Evolutionary conservation across 2,888 invertebrate genomes (phyloP).

Genomic region (Sinohyriopsis cumingii): DNA sequence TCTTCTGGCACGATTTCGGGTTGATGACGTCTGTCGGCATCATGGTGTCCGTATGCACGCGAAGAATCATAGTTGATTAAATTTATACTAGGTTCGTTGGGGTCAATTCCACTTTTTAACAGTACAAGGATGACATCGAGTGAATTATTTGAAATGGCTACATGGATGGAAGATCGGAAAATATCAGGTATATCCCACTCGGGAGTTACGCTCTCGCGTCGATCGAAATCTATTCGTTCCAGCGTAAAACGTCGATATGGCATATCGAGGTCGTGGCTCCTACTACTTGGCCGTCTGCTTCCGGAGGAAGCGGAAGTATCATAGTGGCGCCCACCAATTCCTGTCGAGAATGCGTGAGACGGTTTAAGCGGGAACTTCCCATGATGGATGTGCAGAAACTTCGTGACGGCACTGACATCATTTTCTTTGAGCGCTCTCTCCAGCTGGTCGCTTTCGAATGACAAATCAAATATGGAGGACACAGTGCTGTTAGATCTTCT

Average conservation of each 20-base stretch:
- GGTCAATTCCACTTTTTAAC: conserved; percentile 76
- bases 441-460: conserved; percentile 74
- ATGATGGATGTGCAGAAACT: conserved; percentile 75
- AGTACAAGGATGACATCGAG: conserved; percentile 75
- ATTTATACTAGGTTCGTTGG: conserved; percentile 74
- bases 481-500: conserved; percentile 69
- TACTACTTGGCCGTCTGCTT: conserved; percentile 55
- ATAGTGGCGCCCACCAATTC: too few species aligned
- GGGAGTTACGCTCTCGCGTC: conserved; percentile 63
- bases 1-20: conserved; percentile 34
- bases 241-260: conserved; percentile 70
- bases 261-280: conserved; percentile 60
- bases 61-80: conserved; percentile 28
- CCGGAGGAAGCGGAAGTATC: conserved; percentile 31
- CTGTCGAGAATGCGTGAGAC: too few species aligned
- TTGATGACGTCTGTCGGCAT: conserved; percentile 19
- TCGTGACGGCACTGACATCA: conserved; percentile 74
- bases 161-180: conserved; percentile 76
- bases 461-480: conserved; percentile 73
- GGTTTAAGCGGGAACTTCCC: conserved; percentile 65
- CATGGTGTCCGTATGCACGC: conserved; percentile 19
- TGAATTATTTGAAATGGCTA: conserved; percentile 77
- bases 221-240: conserved; percentile 62
- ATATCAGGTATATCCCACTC: conserved; percentile 72
- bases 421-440: conserved; percentile 75